Evolutionary conservation across 2,888 invertebrate species (phyloP), one percentile per base, ranked within the genome.

Genomic region (Periphyllus acericola): DNA sequence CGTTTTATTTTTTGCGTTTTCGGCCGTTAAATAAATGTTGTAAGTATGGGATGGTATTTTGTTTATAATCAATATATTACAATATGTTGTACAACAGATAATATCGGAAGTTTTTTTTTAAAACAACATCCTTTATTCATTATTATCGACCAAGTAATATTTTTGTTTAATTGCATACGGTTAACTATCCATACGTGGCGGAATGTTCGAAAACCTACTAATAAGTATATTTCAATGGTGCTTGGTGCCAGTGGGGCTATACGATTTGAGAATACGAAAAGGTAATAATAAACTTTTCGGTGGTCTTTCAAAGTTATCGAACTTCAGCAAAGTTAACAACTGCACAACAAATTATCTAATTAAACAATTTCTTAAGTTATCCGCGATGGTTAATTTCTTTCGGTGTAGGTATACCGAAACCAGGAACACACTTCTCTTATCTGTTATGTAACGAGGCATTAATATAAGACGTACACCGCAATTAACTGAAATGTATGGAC

Each of bases 211-310:
- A 60, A 60, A 60, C 25, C 60, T 5, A 46, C 46, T 25, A 60
- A 25, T 29, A 68, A 25, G 34, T 21, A 36, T 21, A 21, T 21
- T 36, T 32, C 6, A 32, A 21, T 32, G 11, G 4, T 14, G 6
- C 36, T 3, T 40, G 3, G 68, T 71, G 2, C 46, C 21, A 32
- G n/a, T n/a, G n/a, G 14, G 46, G 1, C 52, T 71, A 71, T 40
- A 29, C 25, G 46, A 55, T 74, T 34, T n/a, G 17, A 19, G 60
- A 21, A 83, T 74, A n/a, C 55, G 60, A 29, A 34, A 36, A 83
- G 83, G 29, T 83, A 74, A 60, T 83, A 74, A 74, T 74, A 74
- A 74, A 83, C 36, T 74, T 74, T 36, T 60, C 17, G 21, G 36
- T 11, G 14, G 75, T 66, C 36, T 75, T 60, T 6, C 19, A 14